Evolutionary conservation across 2,888 invertebrate genomes (phyloP).

Genomic region (Chalcis sispes): DNA sequence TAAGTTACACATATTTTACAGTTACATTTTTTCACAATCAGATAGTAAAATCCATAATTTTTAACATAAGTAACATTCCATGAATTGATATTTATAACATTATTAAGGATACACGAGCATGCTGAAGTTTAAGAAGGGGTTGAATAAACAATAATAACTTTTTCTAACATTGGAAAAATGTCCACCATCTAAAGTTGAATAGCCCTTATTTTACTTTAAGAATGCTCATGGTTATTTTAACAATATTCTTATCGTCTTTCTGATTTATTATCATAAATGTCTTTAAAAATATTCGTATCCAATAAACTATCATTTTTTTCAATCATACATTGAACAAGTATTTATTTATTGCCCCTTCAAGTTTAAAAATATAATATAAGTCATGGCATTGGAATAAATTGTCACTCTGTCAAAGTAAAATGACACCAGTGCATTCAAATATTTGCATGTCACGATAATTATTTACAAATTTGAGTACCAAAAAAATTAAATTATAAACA

Average conservation of each 20-base stretch:
- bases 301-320: slow-evolving; percentile 51
- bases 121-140: slow-evolving; percentile 42
- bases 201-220: slow-evolving; percentile 45
- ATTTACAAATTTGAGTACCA: slow-evolving; percentile 54
- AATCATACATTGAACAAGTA: slow-evolving; percentile 40
- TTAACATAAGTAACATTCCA: slow-evolving; percentile 50
- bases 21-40: slow-evolving; percentile 46
- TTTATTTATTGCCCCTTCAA: slow-evolving; percentile 39
- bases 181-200: slow-evolving; percentile 15
- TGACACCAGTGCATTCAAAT: slow-evolving; percentile 34
- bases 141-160: slow-evolving; percentile 21
- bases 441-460: slow-evolving; percentile 46
- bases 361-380: slow-evolving; percentile 52
- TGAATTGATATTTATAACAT: slow-evolving; percentile 42
- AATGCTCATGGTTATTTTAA: slow-evolving; percentile 49
- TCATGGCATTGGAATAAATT: slow-evolving; percentile 47
- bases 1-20: slow-evolving; percentile 49
- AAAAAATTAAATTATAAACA: slow-evolving; percentile 54
- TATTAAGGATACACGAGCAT: slow-evolving; percentile 48
- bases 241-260: slow-evolving; percentile 39
- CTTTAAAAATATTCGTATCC: slow-evolving; percentile 40
- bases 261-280: slow-evolving; percentile 50
- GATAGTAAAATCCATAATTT: slow-evolving; percentile 44
- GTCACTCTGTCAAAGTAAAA: slow-evolving; percentile 41
- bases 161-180: slow-evolving; percentile 17